Base-by-base conservation (phyloP, 2,888 invertebrate species). In the Elysia crispata region DNA sequence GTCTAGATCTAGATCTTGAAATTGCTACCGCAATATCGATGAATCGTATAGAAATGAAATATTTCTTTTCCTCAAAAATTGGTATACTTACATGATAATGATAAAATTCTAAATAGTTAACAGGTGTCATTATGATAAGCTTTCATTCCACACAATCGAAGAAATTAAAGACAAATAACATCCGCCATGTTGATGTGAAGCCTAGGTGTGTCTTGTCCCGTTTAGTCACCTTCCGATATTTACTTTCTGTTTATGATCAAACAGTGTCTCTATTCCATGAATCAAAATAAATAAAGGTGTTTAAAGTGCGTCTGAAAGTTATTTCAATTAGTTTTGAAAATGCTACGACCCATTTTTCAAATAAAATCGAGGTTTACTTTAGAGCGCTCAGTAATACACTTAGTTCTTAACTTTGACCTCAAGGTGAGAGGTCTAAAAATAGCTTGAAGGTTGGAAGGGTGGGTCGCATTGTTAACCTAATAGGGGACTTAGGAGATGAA, bases 151-250 rank as follows among this genome's bases (percentile, higher is more conserved):
- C 28, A 62, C 75, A 31, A 57, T 31, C 15, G 0, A 23, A 5
- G n/a, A 30, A 20, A 77, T 72, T 80, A 79, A 82, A 73, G 81
- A 79, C 77, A 77, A 80, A 81, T 81, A 81, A 83, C 82, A 80
- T 80, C 87, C 86, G 87, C 89, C 89, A 89, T 89, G 80, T 87
- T 89, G 86, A 85, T 41, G 41, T 41, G 11, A 41, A 41, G 82
- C 85, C 86, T 86, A 86, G 88, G 89, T 78, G 79, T 79, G 80
- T 80, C 80, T 64, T 66, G 57, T 54, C 73, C 76, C 66, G 49
- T 57, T 8, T 30, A 6, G 33, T 72, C 76, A 64, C 28, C 20
- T 66, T 49, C 66, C 76, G 76, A 49, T 25, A 1, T 28, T 6
- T 20, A 41, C 41, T 41, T 41, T 41, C 41, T 41, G 41, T 41